Conservation (phyloP, 2,888 invertebrate genomes). For the Caenorhabditis sp. region DNA sequence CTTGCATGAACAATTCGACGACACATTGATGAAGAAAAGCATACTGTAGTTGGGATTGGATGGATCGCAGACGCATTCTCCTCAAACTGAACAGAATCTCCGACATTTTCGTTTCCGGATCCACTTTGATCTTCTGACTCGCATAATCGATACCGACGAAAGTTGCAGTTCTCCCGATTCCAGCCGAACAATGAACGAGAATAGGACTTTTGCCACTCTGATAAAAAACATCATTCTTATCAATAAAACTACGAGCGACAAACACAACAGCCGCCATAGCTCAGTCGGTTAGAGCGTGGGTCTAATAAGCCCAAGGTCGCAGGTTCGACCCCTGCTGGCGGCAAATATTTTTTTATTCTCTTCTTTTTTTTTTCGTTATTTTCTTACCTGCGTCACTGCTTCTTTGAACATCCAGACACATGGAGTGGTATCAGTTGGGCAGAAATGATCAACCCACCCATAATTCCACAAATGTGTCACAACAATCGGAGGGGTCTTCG, state of each 20-base stretch:
- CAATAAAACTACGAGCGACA: background rate
- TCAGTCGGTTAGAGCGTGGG: slow-evolving; percentile 70
- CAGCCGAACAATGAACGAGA: slow-evolving; percentile 58
- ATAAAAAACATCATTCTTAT: background rate
- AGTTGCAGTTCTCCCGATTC: slow-evolving; percentile 56
- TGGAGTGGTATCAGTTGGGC: slow-evolving; percentile 1
- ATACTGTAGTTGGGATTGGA: slow-evolving; percentile 6
- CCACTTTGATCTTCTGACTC: slow-evolving; percentile 30
- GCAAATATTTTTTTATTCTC: slow-evolving; percentile 54
- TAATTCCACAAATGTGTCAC: slow-evolving; percentile 4
- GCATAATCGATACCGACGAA: slow-evolving; percentile 52
- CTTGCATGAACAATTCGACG: slow-evolving; percentile 1
- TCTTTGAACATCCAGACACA: slow-evolving; percentile 1
- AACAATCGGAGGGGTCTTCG: background rate
- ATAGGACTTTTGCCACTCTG: slow-evolving; percentile 37
- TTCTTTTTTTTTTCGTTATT: too few species aligned
- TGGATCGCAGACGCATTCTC: background rate
- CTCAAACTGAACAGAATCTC: background rate
- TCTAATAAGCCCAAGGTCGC: slow-evolving; percentile 70
- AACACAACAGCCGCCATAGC: slow-evolving; percentile 51
- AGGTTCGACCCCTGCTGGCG: slow-evolving; percentile 70
- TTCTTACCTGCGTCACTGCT: background rate
- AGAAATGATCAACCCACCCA: slow-evolving; percentile 8
- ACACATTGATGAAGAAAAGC: slow-evolving; percentile 8
- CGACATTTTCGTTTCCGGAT: background rate